Evolutionary conservation across 1,140 invertebrate species (phyloP), one percentile per base, ranked within the genome.

Genomic region (Sitodiplosis mosellana): DNA sequence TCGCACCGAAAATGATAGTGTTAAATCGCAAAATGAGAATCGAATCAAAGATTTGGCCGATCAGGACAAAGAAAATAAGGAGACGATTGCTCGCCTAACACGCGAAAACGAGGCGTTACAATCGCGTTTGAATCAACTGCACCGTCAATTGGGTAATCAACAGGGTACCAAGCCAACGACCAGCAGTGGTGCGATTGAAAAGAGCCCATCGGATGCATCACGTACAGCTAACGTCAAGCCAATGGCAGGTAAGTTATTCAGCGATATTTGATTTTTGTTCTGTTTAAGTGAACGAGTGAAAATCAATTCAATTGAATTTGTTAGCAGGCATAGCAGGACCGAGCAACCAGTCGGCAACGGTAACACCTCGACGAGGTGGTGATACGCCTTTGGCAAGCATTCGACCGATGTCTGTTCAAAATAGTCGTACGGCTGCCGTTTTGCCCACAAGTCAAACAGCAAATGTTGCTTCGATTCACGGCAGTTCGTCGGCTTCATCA

Each of bases 381-480:
- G 82, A 86, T 58, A 86, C 85, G 1, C 85, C 85, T 4, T 73
- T 90, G 47, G 90, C 89, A 8, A 92, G 88, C 54, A 94, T 95
- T 53, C 70, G 88, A 14, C 91, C 91, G 0, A 91, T 93, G 78
- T 87, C 79, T 47, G 77, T 71, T 49, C 78, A 71, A 50, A 78
- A 68, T 49, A 73, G 73, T 14, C 68, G 78, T 49, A 87, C 81
- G 20, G 82, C 80, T 2, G 83, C 83, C 10, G 83, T 87, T n/a
- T 67, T 85, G 52, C 84, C 83, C 1, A 80, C 78, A 33, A 79
- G 76, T n/a, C 64, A 64, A 47, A 59, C 45, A 4, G 37, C 49
- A 52, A 49, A 49, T 22, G 48, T 49, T 1, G 18, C 48, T 5
- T 21, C 38, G 12, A 33, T 46, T 46, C 49, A 46, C 22, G 43